These are phyloP conservation scores for Cyrtodaria siliqua DNA, from an alignment of 2,888 invertebrate genomes.

Conservation along the genomic window DNA sequence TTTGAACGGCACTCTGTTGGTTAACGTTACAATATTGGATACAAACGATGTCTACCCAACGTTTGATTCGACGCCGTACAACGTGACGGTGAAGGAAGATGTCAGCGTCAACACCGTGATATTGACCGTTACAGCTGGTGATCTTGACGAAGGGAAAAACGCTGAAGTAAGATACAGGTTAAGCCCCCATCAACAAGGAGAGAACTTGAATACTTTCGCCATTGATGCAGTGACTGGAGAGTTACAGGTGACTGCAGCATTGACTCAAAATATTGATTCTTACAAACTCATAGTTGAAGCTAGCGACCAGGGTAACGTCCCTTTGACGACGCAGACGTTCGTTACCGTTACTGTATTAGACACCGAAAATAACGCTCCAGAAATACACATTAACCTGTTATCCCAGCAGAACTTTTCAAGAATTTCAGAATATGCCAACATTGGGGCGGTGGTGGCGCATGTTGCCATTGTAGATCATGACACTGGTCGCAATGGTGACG, in stretches of 20 bases:
- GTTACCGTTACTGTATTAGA: conserved; percentile 88
- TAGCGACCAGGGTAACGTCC: conserved; percentile 61
- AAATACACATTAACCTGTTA: conserved; percentile 83
- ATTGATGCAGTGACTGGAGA: conserved; percentile 68
- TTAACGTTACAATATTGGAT: conserved; percentile 64
- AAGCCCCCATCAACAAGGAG: conserved; percentile 57
- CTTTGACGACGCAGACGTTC: conserved; percentile 65
- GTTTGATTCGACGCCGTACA: conserved; percentile 58
- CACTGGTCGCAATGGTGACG: conserved; percentile 72
- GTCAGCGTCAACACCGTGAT: conserved; percentile 60
- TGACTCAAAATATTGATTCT: conserved; percentile 47
- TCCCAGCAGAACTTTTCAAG: conserved; percentile 48
- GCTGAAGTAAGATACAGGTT: conserved; percentile 87
- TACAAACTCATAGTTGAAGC: conserved; percentile 69
- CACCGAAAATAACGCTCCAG: conserved; percentile 97
- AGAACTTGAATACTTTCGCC: conserved; percentile 60
- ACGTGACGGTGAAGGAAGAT: conserved; percentile 67
- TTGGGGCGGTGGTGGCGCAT: conserved; percentile 70
- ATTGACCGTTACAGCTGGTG: conserved; percentile 90
- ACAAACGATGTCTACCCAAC: conserved; percentile 69
- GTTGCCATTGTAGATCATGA: conserved; percentile 68
- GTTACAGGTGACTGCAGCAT: conserved; percentile 56
- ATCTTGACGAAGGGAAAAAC: conserved; percentile 94
- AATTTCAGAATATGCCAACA: conserved; percentile 69
- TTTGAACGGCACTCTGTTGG: conserved; percentile 54